Evolutionary conservation across 2,797 vertebrate genomes (phyloP), one percentile per base, ranked within the genome.

Genomic region (Danio albolineatus): DNA sequence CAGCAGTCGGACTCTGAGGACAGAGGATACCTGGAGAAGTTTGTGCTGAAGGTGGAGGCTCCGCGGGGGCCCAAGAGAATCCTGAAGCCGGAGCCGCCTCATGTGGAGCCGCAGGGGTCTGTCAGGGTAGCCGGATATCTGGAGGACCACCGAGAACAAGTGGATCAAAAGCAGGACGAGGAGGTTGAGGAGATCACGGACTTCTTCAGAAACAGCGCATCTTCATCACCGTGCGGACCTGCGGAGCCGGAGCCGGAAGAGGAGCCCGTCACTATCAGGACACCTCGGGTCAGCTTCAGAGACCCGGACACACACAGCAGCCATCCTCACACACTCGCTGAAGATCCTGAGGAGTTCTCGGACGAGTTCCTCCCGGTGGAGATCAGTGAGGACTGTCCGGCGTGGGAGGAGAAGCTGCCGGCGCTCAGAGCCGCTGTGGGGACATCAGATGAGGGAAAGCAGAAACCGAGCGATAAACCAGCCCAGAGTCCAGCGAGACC

Each of bases 11-110:
- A 97, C 83, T 87, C 91, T 2, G 95, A 97, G 80, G 96, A 96
- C 83, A 94, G 95, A 82, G 94, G 96, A 0, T 97, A 97, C 91
- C 92, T 98, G 82, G 96, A 99, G 92, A 98, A 98, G 87, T 97
- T 96, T 13, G 93, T 90, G 82, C 95, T 98, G 19, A 96, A 94
- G 87, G 96, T 97, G 88, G 96, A 97, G 87, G 94, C 95, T 83
- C 95, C 8, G 3, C 48, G 12, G 48, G 92, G 44, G 86, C 75
- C 65, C 87, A 85, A 17, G 62, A 71, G 53, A 28, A 10, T 67
- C 56, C 74, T 78, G 8, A 83, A 78, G 2, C 10, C 67, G 9
- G 87, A 88, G 10, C 78, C 88, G 3, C 3, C 0, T 9, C 43
- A 64, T 10, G 72, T 84, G 5, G 87, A 90, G 36, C 85, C 83